Conservation (phyloP, 2,888 invertebrate species). For the Eristalis pertinax region DNA sequence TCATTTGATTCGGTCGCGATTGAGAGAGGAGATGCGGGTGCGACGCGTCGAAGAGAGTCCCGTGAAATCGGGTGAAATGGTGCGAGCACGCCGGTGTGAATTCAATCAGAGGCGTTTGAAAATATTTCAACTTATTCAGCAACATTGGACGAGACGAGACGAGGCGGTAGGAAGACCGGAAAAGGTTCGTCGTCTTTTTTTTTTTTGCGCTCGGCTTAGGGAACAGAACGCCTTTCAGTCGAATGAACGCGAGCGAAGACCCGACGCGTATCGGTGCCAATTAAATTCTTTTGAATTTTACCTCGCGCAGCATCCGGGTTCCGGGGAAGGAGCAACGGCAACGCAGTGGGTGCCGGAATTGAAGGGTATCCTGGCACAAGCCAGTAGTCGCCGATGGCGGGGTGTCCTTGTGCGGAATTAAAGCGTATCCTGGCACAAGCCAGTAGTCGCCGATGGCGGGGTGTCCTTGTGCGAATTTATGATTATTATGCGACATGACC, state of each 20-base stretch:
- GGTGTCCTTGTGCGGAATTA: conserved; percentile 54
- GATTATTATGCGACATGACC: conserved; percentile 61
- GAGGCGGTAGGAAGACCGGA: conserved; percentile 13
- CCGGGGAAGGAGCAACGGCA: neutral
- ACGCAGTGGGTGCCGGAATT: conserved; percentile 22
- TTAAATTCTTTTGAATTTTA: conserved; percentile 58
- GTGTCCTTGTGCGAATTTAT: conserved; percentile 58
- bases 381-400: neutral
- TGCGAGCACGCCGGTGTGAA: conserved; percentile 35
- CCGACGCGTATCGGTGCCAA: conserved; percentile 47
- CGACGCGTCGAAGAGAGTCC: neutral
- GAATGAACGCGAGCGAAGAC: conserved; percentile 59
- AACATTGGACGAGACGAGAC: conserved; percentile 27
- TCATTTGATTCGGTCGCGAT: conserved; percentile 66
- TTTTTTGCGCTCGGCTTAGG: conserved; percentile 51
- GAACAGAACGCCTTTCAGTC: conserved; percentile 50
- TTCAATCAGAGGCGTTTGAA: conserved; percentile 71
- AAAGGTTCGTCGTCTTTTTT: conserved; percentile 48
- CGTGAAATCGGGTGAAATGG: conserved; percentile 60
- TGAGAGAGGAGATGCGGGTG: conserved; percentile 17
- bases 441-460: neutral
- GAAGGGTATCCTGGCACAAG: conserved; percentile 61
- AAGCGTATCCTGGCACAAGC: conserved; percentile 61
- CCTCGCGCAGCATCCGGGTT: neutral
- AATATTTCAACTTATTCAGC: conserved; percentile 68